These are phyloP conservation scores for Morone chrysops DNA, from an alignment of 2,113 vertebrate species.

Conservation along the genomic window DNA sequence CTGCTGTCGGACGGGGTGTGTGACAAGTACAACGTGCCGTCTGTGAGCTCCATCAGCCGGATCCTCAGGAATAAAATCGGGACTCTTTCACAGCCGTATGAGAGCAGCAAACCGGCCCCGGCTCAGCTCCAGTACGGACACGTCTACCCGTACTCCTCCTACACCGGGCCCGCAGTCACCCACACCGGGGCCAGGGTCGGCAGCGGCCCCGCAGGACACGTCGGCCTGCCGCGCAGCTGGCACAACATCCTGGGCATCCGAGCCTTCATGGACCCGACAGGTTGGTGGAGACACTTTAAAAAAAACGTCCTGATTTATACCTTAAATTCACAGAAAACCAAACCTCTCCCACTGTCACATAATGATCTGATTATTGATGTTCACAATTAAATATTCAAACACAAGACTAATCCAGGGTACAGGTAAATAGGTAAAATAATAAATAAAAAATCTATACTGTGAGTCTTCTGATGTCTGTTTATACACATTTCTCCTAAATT, in stretches of 20 bases:
- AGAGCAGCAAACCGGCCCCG: slow-evolving; percentile 80
- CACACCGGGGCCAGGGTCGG: slow-evolving; percentile 85
- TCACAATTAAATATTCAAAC: too few relatives aligned
- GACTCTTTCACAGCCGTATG: slow-evolving; percentile 84
- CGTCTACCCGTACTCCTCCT: slow-evolving; percentile 88
- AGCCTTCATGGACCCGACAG: slow-evolving; percentile 90
- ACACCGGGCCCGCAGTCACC: slow-evolving; percentile 82
- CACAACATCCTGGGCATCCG: slow-evolving; percentile 93
- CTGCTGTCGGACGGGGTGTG: slow-evolving; percentile 92
- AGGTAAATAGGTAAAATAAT: too few relatives aligned
- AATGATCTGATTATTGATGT: too few relatives aligned
- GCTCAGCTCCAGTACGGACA: slow-evolving; percentile 88
- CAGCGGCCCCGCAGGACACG: slow-evolving; percentile 77
- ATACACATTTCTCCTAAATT: too few relatives aligned
- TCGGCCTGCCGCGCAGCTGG: slow-evolving; percentile 89
- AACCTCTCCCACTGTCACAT: too few relatives aligned
- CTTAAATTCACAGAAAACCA: too few relatives aligned
- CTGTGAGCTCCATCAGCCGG: slow-evolving; percentile 94
- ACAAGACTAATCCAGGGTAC: too few relatives aligned
- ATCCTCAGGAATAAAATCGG: slow-evolving; percentile 93
- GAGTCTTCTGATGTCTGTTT: too few relatives aligned
- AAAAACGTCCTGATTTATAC: background rate
- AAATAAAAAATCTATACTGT: too few relatives aligned
- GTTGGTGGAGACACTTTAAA: slow-evolving; percentile 43
- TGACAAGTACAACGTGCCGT: slow-evolving; percentile 95